phyloP scores from a whole-genome alignment of 2,113 vertebrate genomes.

The Plecotus auritus region DNA sequence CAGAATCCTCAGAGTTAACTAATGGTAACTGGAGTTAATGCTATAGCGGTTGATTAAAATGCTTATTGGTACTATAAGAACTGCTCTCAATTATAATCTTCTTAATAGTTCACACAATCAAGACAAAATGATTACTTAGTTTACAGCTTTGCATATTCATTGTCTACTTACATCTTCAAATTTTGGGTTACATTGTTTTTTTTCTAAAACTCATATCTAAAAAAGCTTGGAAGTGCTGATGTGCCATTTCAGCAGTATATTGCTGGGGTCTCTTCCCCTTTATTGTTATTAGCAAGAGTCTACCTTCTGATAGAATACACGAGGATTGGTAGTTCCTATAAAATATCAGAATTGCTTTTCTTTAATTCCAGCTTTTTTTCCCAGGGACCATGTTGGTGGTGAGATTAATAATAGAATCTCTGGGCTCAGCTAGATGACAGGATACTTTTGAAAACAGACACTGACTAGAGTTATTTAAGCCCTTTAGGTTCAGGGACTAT shows the following conservation, averaged over 20 bases:
- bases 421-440: not conserved
- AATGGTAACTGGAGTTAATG: slow-evolving; percentile 55
- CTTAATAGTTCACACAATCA: slow-evolving; percentile 49
- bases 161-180: not conserved
- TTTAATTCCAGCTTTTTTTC: not conserved
- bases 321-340: not conserved
- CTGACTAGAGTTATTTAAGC: not conserved
- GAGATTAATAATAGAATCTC: not conserved
- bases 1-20: slow-evolving; percentile 34
- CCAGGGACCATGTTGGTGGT: not conserved
- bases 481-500: not conserved
- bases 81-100: slow-evolving; percentile 46
- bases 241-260: not conserved
- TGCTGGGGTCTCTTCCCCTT: not conserved
- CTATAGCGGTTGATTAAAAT: slow-evolving; percentile 51
- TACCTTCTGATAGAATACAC: not conserved
- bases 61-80: slow-evolving; percentile 30
- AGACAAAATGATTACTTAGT: slow-evolving; percentile 17
- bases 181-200: not conserved
- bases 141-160: slow-evolving; percentile 24
- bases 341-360: not conserved
- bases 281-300: not conserved
- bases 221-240: not conserved
- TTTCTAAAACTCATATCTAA: not conserved
- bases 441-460: not conserved